Percentiles rank a stretch among this genome's conserved stretches.
These are phyloP conservation scores for Cantharis rustica DNA, from an alignment of 2,888 invertebrate genomes.

Conservation along the genomic window DNA sequence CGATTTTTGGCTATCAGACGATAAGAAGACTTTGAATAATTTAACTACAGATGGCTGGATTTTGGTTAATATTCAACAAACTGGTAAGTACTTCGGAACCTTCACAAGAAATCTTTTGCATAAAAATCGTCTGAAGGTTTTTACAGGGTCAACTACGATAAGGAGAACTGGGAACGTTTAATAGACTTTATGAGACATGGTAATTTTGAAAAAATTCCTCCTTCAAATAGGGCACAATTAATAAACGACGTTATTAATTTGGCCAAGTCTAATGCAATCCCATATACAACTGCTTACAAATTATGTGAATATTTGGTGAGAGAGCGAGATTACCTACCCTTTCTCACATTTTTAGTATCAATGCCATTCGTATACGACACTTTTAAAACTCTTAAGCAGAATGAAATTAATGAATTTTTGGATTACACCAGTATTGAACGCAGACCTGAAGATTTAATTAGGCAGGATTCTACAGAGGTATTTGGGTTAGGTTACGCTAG, in stretches of 20 bases:
- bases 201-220: conserved; percentile 59
- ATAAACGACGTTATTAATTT: conserved; percentile 75
- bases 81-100: background rate
- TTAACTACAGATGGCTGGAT: conserved; percentile 40
- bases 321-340: conserved; percentile 66
- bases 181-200: conserved; percentile 55
- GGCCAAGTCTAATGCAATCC: conserved; percentile 63
- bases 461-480: background rate
- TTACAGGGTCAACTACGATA: conserved; percentile 75
- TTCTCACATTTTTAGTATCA: background rate
- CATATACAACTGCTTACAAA: conserved; percentile 60
- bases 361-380: background rate
- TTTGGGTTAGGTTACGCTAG: too few relatives aligned
- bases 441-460: background rate
- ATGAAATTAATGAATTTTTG: background rate
- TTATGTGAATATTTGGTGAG: conserved; percentile 63
- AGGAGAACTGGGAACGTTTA: conserved; percentile 67
- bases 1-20: conserved; percentile 24
- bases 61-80: conserved; percentile 45
- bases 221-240: conserved; percentile 73
- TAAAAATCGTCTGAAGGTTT: conserved; percentile 56
- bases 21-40: background rate
- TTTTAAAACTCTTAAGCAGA: background rate
- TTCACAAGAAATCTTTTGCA: background rate
- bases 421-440: background rate